phyloP scores from a whole-genome alignment of 2,113 vertebrate genomes.

The Eretmochelys imbricata region DNA sequence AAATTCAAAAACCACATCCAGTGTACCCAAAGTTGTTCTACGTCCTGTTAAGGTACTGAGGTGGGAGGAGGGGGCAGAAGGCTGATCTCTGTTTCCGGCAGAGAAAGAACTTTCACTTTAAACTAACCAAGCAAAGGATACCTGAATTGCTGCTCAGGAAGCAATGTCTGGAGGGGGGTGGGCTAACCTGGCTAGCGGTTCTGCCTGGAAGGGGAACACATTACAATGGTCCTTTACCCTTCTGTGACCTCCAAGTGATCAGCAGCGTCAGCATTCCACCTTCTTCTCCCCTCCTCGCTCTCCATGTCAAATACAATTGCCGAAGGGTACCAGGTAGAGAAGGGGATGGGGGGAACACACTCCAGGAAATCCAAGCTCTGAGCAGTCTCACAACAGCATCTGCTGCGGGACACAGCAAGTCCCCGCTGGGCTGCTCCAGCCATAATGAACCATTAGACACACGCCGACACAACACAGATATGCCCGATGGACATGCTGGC shows the following conservation, averaged over 20 bases:
- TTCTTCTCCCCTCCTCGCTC: not conserved
- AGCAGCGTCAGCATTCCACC: not conserved
- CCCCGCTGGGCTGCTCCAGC: not conserved
- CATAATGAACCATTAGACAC: not conserved
- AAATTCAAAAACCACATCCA: no score
- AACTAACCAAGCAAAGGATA: not conserved
- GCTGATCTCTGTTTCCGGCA: no score
- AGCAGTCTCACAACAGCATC: not conserved
- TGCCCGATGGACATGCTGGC: not conserved
- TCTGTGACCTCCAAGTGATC: not conserved
- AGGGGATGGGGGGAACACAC: not conserved
- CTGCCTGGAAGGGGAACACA: not conserved
- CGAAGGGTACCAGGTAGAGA: accelerated
- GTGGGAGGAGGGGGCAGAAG: no score
- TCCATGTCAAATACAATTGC: not conserved
- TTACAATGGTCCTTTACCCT: not conserved
- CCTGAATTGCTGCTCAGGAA: not conserved
- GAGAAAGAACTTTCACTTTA: no score
- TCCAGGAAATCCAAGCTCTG: not conserved
- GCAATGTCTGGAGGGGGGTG: not conserved
- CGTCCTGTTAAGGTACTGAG: no score
- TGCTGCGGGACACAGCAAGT: not conserved
- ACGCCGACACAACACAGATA: accelerated
- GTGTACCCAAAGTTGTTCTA: no score
- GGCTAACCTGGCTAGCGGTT: not conserved